These are phyloP conservation scores for Idaea straminata DNA, from an alignment of 2,888 invertebrate species.

Conservation along the genomic window DNA sequence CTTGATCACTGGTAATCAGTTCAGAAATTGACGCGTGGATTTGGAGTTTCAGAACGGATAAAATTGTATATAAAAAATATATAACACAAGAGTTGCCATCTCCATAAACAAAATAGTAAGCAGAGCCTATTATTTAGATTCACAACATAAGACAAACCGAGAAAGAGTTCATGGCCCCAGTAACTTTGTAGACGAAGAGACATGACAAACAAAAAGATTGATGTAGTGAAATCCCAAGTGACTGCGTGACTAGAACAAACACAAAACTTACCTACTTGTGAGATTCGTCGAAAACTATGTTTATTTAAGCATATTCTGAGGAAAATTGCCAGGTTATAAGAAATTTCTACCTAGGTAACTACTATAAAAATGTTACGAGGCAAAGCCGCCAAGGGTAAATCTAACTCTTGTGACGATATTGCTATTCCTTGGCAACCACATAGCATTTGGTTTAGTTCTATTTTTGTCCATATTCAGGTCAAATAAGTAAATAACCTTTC, in stretches of 20 bases:
- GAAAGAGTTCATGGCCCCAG: not conserved
- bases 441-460: no score
- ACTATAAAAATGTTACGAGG: no score
- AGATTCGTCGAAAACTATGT: not conserved
- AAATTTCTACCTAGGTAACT: constrained; percentile 11
- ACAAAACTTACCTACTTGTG: not conserved
- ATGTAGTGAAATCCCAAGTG: not conserved
- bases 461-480: no score
- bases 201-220: not conserved
- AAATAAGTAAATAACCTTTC: no score
- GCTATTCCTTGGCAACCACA: no score
- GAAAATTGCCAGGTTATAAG: not conserved
- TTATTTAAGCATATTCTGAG: not conserved
- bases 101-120: constrained; percentile 6
- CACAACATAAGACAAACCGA: not conserved
- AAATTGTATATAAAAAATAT: no score
- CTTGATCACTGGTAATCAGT: no score
- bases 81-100: not conserved
- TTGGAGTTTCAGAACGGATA: no score
- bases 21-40: no score
- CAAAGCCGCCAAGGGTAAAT: no score
- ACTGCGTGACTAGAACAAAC: not conserved
- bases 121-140: not conserved
- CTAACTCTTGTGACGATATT: no score
- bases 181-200: not conserved